Base-by-base conservation (phyloP, 2,888 invertebrate species). In the Monopis laevigella region DNA sequence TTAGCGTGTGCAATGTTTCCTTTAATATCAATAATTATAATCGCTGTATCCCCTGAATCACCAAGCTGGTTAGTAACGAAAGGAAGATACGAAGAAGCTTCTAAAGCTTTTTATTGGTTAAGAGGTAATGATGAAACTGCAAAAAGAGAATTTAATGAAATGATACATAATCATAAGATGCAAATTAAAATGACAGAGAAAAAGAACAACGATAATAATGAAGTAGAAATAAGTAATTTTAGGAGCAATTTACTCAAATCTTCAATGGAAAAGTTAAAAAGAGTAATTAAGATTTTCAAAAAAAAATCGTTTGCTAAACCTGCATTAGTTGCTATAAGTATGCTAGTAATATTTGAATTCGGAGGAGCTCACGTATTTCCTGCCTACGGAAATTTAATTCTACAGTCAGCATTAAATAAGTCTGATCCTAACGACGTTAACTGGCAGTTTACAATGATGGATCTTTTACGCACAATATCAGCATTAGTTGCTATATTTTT, bases 41-140 rank as follows among this genome's bases (percentile, higher is more conserved):
- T 78, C 7, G 66, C 68, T 29, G 46, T 80, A 2, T 80, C 80
- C 0, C 87, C 86, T 0, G 90, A 90, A 64, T 85, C 88, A 1
- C 86, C 88, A 0, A 75, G 82, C 43, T 90, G 88, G 88, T 58
- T 89, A 40, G 75, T 86, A 1, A 82, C 85, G 1, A 86, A 85
- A 54, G 82, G 82, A 2, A 80, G 80, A 32, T 66, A 73, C 2
- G 74, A 73, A 1, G 82, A 86, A 45, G 88, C 88, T 0, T 75
- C 80, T 46, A 70, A 80, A 39, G 81, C 86, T 0, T 84, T 87
- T 28, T 73, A 69, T 47, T 86, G 84, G 80, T 78, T 86, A 14
- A 71, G 88, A 50, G 87, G 87, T 1, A 63, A 70, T 41, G 75
- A 74, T 0, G 50, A 56, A 0, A 70, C 64, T 32, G 77, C 83